Evolutionary conservation across 2,113 vertebrate genomes (phyloP), one percentile per base, ranked within the genome.

Genomic region (Albula goreensis): DNA sequence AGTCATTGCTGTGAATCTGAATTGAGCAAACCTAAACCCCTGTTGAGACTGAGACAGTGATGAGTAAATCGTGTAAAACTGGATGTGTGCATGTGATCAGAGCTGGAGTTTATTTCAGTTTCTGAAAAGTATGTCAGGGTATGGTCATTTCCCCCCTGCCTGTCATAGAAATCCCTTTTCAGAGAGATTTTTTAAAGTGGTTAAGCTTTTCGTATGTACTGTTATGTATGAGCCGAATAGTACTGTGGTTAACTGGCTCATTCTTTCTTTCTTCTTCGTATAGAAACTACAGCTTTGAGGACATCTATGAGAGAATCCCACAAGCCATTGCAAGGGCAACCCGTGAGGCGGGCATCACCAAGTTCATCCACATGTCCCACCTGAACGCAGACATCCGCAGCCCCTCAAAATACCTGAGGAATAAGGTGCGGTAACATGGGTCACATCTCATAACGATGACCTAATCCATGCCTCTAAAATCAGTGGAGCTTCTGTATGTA

Each of bases 361-460:
- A 96, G 78, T 80, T 99, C 0, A 83, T 99, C 91, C 98, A 99
- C 49, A 63, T 99, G 87, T 99, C 98, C 86, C 98, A 99, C 90
- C 95, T 99, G 66, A 99, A 99, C 83, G 97, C 98, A n/a, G 95
- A 93, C 91, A 96, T 99, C 82, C 96, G 92, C 89, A 99, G 98
- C 89, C 90, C 95, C 22, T 99, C 98, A 22, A 98, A 96, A 88
- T 98, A 98, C 87, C 93, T 99, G 89, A 97, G 97, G 88, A 98
- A 86, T 92, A 99, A 99, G 96, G 98, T 99, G 90, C 0, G 0
- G 2, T 31, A 31, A 10, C 70, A 22, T 74, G 7, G 10, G 2
- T 17, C 7, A 22, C 70, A 74, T 13, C 5, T 2, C 22, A 25
- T 31, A 11, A n/a, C 5, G n/a, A 22, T 74, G n/a, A 31, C 1